phyloP scores from a whole-genome alignment of 2,888 invertebrate species.

The Vanessa cardui region DNA sequence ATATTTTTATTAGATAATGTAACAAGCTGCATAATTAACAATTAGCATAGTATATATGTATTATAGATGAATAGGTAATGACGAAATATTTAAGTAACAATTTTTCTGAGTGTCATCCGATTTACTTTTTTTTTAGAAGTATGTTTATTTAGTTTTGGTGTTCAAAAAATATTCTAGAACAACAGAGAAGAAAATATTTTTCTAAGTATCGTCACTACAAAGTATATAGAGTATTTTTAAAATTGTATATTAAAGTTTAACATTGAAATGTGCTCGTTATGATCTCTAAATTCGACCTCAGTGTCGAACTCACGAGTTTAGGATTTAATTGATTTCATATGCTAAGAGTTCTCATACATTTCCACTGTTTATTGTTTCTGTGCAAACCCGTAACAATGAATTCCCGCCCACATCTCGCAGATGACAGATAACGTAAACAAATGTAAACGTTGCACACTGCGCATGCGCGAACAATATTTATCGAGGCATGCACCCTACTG shows the following conservation, averaged over 20 bases:
- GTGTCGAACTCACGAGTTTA: slow-evolving; percentile 9
- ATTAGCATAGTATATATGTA: no score
- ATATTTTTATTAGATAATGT: neutral
- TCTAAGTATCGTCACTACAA: no score
- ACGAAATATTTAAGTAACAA: no score
- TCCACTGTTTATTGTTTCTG: slow-evolving; percentile 27
- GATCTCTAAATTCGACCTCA: neutral
- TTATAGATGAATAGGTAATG: no score
- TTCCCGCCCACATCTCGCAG: slow-evolving; percentile 35
- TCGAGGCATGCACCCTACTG: slow-evolving; percentile 14
- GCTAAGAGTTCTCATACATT: slow-evolving; percentile 22
- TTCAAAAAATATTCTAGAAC: no score
- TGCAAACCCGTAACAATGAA: slow-evolving; percentile 35
- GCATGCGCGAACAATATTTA: slow-evolving; percentile 19
- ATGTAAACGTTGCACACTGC: slow-evolving; percentile 38
- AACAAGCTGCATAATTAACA: neutral
- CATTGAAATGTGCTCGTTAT: no score
- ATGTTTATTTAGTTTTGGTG: no score
- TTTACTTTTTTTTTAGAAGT: no score
- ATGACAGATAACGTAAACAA: slow-evolving; percentile 43
- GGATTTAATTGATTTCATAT: slow-evolving; percentile 15
- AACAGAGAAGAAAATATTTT: no score
- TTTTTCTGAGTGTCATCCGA: no score
- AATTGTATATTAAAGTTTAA: neutral
- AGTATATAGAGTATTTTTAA: neutral